Percentiles rank a stretch among this genome's conserved stretches.
phyloP scores from a whole-genome alignment of 2,113 vertebrate species.

The Suricata suricatta region DNA sequence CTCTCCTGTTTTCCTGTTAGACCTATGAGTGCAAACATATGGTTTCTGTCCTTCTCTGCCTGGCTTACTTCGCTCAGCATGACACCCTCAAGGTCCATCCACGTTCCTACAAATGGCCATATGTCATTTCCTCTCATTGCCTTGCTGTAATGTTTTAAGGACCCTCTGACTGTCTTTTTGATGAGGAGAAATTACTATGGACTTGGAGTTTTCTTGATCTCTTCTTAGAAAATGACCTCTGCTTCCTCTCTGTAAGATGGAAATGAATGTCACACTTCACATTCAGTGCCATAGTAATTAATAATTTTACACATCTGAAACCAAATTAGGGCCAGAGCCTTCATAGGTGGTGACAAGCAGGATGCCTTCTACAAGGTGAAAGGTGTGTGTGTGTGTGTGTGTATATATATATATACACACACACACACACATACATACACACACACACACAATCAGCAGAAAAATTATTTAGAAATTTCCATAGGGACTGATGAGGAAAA shows the following conservation, averaged over 20 bases:
- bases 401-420: too few relatives aligned
- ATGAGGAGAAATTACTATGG: neutral
- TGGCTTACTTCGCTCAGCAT: too few relatives aligned
- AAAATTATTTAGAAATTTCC: neutral
- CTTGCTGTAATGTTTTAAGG: neutral
- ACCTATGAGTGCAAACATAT: too few relatives aligned
- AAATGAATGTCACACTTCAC: neutral
- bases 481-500: neutral
- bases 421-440: too few relatives aligned
- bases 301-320: constrained; percentile 9
- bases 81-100: too few relatives aligned
- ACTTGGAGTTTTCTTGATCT: neutral
- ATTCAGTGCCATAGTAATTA: neutral
- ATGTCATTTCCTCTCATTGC: too few relatives aligned
- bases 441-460: neutral
- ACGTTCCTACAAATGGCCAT: too few relatives aligned
- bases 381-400: too few relatives aligned
- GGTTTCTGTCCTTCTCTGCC: too few relatives aligned
- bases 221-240: neutral
- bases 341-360: neutral
- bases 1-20: too few relatives aligned
- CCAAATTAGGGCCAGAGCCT: neutral
- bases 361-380: neutral
- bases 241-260: neutral
- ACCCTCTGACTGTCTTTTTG: neutral